phyloP scores from a whole-genome alignment of 1,140 invertebrate genomes.

The Stegodyphus dumicola region DNA sequence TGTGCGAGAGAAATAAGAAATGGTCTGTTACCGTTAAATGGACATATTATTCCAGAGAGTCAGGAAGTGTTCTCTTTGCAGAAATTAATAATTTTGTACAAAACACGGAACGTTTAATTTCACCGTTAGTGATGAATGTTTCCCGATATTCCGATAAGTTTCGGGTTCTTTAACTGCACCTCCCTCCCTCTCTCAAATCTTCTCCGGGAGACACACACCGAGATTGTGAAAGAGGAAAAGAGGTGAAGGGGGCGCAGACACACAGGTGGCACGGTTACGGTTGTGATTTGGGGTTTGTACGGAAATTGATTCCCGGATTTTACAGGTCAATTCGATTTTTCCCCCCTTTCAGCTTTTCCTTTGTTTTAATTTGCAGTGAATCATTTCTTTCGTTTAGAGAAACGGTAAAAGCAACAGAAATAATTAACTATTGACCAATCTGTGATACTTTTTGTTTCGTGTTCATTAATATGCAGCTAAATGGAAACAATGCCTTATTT shows the following conservation, averaged over 20 bases:
- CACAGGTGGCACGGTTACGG: constrained; percentile 49
- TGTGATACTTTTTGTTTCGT: too few relatives aligned
- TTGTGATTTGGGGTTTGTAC: constrained; percentile 29
- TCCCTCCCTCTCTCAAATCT: not conserved
- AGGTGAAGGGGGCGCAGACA: constrained; percentile 9
- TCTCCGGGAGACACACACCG: constrained; percentile 33
- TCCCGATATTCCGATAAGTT: constrained; percentile 57
- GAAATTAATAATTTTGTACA: constrained; percentile 57
- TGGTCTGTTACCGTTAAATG: constrained; percentile 36
- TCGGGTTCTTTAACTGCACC: constrained; percentile 31
- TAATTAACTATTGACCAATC: too few relatives aligned
- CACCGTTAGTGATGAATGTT: constrained; percentile 51
- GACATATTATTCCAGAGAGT: constrained; percentile 34
- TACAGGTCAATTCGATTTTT: not conserved
- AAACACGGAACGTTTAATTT: constrained; percentile 45
- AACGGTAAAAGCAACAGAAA: too few relatives aligned
- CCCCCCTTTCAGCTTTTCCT: not conserved
- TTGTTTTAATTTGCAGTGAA: too few relatives aligned
- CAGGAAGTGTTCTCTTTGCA: not conserved
- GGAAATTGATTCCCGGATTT: constrained; percentile 32
- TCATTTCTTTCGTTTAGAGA: too few relatives aligned
- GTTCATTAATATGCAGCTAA: too few relatives aligned
- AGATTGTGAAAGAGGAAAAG: not conserved
- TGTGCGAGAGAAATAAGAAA: constrained; percentile 32
- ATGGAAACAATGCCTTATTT: too few relatives aligned